Evolutionary conservation across 2,888 invertebrate genomes (phyloP).

Genomic region (Ennomos fuscantarius): DNA sequence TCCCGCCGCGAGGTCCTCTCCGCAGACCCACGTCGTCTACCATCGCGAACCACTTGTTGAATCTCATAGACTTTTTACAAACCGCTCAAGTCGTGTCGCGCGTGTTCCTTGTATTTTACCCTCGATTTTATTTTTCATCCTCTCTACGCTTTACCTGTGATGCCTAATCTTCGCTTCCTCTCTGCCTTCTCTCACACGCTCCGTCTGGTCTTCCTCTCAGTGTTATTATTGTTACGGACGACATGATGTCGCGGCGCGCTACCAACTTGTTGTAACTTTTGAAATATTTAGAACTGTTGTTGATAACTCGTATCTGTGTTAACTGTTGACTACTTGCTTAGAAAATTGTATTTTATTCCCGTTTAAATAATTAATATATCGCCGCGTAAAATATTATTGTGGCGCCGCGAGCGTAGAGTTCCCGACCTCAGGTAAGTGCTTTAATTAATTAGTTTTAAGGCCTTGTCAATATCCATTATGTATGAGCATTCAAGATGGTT

Average conservation of each 20-base stretch:
- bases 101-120: conserved; percentile 49
- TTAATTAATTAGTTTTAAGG: conserved; percentile 27
- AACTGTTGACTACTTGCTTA: conserved; percentile 81
- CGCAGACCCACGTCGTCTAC: conserved; percentile 66
- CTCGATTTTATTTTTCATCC: conserved; percentile 43
- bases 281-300: conserved; percentile 80
- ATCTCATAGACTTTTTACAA: conserved; percentile 64
- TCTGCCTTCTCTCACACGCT: conserved; percentile 65
- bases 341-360: conserved; percentile 66
- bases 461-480: conserved; percentile 14
- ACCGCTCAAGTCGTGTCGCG: conserved; percentile 61
- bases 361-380: conserved; percentile 59
- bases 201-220: conserved; percentile 68
- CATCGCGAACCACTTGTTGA: conserved; percentile 79
- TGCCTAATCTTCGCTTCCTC: conserved; percentile 72
- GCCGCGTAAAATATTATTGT: conserved; percentile 64
- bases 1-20: conserved; percentile 74
- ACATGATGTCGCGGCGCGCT: conserved; percentile 60
- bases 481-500: neutral
- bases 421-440: conserved; percentile 58
- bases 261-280: conserved; percentile 77
- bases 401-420: conserved; percentile 48
- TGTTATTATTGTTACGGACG: conserved; percentile 75
- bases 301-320: conserved; percentile 80
- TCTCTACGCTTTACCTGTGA: conserved; percentile 65